phyloP scores from a whole-genome alignment of 2,113 vertebrate genomes.

The Xiphophorus couchianus region DNA sequence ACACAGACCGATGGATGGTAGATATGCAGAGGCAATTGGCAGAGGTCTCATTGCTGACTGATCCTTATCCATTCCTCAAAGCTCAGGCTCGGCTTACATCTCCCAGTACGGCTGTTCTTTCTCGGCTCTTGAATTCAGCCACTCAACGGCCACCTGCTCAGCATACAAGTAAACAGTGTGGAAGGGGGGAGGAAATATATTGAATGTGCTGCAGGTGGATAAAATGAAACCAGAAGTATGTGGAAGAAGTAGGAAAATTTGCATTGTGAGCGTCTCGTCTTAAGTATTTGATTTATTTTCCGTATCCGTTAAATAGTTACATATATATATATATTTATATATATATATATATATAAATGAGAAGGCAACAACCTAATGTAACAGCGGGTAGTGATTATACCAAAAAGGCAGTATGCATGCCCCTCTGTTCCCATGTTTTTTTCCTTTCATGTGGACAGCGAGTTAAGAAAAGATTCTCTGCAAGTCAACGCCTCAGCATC shows the following conservation, averaged over 20 bases:
- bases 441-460: constrained; percentile 8
- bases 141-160: constrained; percentile 20
- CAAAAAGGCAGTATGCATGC: constrained; percentile 10
- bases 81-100: constrained; percentile 37
- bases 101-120: constrained; percentile 45
- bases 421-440: constrained; percentile 10
- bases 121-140: constrained; percentile 13
- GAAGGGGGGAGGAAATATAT: constrained; percentile 22
- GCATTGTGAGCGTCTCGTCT: not conserved
- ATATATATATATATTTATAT: not conserved
- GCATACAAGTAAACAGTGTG: constrained; percentile 7
- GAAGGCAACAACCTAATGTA: not conserved
- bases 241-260: not conserved
- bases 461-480: not conserved
- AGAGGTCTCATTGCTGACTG: constrained; percentile 43
- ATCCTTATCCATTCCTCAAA: constrained; percentile 53
- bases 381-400: constrained; percentile 1
- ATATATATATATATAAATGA: not conserved
- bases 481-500: not conserved
- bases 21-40: constrained; percentile 56
- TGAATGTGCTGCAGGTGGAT: constrained; percentile 17
- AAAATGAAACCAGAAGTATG: constrained; percentile 4
- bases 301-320: not conserved
- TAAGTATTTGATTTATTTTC: not conserved
- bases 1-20: constrained; percentile 52